phyloP scores from a whole-genome alignment of 2,797 vertebrate species.

The Podarcis siculus region DNA sequence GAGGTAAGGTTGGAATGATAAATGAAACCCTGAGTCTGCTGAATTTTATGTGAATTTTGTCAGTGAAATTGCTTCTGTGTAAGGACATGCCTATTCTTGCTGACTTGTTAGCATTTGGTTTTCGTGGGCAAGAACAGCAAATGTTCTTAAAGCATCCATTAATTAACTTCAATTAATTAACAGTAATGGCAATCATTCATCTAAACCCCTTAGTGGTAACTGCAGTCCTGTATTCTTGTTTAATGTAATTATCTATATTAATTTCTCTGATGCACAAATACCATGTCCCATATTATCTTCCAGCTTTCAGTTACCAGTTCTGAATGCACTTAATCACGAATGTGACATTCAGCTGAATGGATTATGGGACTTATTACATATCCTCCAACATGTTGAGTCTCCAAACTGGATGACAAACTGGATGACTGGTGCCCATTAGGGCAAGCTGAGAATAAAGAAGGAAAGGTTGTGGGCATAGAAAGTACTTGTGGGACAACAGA shows the following conservation, averaged over 20 bases:
- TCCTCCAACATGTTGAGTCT: too few relatives aligned
- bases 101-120: conserved; percentile 49
- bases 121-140: conserved; percentile 37
- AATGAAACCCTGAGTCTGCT: not conserved
- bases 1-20: conserved; percentile 36
- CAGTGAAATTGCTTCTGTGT: not conserved
- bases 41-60: conserved; percentile 6
- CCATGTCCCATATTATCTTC: conserved; percentile 8
- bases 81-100: conserved; percentile 11
- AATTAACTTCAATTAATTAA: conserved; percentile 42
- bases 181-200: conserved; percentile 46
- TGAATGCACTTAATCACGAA: conserved; percentile 8
- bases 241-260: conserved; percentile 36
- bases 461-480: too few relatives aligned
- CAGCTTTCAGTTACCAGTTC: conserved; percentile 1
- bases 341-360: not conserved
- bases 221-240: conserved; percentile 23
- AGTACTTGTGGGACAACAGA: too few relatives aligned
- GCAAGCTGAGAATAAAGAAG: too few relatives aligned
- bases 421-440: too few relatives aligned
- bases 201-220: conserved; percentile 24
- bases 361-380: conserved; percentile 9
- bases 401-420: too few relatives aligned
- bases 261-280: conserved; percentile 31
- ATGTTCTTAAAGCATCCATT: conserved; percentile 31